Evolutionary conservation across 1,140 invertebrate species (phyloP), one percentile per base, ranked within the genome.

Genomic region (Bombus sylvicola): DNA sequence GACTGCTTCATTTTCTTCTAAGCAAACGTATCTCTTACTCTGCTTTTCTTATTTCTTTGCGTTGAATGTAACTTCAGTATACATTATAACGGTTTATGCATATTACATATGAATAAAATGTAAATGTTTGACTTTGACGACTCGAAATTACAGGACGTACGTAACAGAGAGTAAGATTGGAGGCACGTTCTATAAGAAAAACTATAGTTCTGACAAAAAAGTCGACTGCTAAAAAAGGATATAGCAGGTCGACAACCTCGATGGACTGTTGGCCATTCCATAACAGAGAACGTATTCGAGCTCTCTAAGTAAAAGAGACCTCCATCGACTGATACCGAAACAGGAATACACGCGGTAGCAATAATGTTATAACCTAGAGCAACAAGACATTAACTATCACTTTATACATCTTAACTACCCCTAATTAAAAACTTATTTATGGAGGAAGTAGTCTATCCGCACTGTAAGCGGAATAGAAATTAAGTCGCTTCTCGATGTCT

Each of bases 401-500:
- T 41, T 64, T 66, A 31, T 41, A 41, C 37, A 69, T 69, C 64
- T 69, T n/a, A 80, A 68, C 41, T 47, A n/a, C 13, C 41, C 8
- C 22, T 34, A 53, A 80, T 80, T 80, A 80, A 69, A 80, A 80
- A 80, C 43, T 69, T 80, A 80, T 69, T 80, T 69, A 69, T 53
- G 43, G 15, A 22, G 25, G 64, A 79, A n/a, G 12, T 53, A 9
- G 34, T 8, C 57, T 39, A 62, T 77, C 53, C 12, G 25, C 18
- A 18, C 43, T 9, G 28, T 5, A 25, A 22, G 31, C 25, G 22
- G n/a, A 53, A 34, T 41, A 34, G n/a, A 53, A 25, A 37, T 31
- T 28, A 59, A 39, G 15, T 13, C 22, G 6, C 13, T 34, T 34
- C 13, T 6, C 2, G 3, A 28, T n/a, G 25, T 39, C 53, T 28